Evolutionary conservation across 2,113 vertebrate genomes (phyloP).

Genomic region (Gallinago undulata): DNA sequence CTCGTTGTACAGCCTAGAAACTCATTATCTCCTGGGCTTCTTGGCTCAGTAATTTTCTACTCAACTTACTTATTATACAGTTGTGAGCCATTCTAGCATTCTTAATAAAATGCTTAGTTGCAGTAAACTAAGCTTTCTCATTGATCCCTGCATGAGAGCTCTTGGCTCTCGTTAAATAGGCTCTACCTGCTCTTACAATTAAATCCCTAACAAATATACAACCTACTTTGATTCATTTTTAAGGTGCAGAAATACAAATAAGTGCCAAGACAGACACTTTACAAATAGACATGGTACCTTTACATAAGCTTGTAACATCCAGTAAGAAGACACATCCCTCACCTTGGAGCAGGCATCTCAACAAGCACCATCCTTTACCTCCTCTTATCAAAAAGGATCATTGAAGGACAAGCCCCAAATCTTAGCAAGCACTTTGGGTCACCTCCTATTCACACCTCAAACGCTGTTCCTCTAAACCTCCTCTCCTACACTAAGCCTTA

Average conservation of each 20-base stretch:
- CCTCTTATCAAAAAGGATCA: fast-evolving
- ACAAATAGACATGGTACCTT: neutral
- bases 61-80: neutral
- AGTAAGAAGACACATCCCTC: neutral
- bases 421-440: fast-evolving
- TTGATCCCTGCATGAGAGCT: neutral
- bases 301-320: fast-evolving
- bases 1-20: fast-evolving
- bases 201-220: neutral
- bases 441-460: fast-evolving
- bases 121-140: neutral
- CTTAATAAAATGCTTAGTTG: neutral
- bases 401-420: fast-evolving
- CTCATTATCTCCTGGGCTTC: neutral
- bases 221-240: neutral
- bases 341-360: neutral
- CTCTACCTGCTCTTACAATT: neutral
- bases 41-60: neutral
- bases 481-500: fast-evolving
- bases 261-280: neutral
- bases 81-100: neutral
- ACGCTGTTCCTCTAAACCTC: fast-evolving
- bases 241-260: neutral
- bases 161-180: neutral
- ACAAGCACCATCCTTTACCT: neutral